phyloP scores from a whole-genome alignment of 1,140 invertebrate genomes.

The Papilio dardanus region DNA sequence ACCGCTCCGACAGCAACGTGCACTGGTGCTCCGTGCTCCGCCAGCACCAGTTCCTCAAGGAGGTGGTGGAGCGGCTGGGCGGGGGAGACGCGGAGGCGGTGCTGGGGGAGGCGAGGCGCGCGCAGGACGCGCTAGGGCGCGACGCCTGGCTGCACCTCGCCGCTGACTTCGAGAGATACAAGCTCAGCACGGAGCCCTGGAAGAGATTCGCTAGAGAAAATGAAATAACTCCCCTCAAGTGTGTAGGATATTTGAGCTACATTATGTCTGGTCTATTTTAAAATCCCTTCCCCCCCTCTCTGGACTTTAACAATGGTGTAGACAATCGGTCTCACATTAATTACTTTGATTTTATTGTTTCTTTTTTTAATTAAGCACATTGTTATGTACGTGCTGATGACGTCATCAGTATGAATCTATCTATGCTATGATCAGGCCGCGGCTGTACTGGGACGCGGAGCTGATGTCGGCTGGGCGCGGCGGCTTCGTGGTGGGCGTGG shows the following conservation, averaged over 20 bases:
- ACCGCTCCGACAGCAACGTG: conserved; percentile 88
- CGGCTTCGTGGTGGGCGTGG: conserved; percentile 89
- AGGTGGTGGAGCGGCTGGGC: conserved; percentile 84
- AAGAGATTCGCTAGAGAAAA: conserved; percentile 73
- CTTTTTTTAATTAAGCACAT: too few relatives aligned
- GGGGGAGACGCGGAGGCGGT: conserved; percentile 82
- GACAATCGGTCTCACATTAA: too few relatives aligned
- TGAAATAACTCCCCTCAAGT: conserved; percentile 54
- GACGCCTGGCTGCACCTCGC: conserved; percentile 88
- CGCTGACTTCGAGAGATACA: conserved; percentile 85
- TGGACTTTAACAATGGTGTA: too few relatives aligned
- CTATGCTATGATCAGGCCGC: too few relatives aligned
- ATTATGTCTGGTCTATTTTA: too few relatives aligned
- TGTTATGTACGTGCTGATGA: too few relatives aligned
- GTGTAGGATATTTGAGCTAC: conserved; percentile 44
- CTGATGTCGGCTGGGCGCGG: conserved; percentile 47
- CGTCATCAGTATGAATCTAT: too few relatives aligned
- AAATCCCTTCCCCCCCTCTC: too few relatives aligned
- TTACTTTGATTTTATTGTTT: too few relatives aligned
- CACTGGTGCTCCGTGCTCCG: conserved; percentile 87
- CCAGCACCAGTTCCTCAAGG: conserved; percentile 90
- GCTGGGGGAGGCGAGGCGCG: conserved; percentile 84
- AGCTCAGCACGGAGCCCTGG: conserved; percentile 82
- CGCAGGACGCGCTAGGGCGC: conserved; percentile 84
- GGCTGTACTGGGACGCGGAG: conserved; percentile 62